Conservation (phyloP, 2,113 vertebrate species). For the Galbula dea region DNA sequence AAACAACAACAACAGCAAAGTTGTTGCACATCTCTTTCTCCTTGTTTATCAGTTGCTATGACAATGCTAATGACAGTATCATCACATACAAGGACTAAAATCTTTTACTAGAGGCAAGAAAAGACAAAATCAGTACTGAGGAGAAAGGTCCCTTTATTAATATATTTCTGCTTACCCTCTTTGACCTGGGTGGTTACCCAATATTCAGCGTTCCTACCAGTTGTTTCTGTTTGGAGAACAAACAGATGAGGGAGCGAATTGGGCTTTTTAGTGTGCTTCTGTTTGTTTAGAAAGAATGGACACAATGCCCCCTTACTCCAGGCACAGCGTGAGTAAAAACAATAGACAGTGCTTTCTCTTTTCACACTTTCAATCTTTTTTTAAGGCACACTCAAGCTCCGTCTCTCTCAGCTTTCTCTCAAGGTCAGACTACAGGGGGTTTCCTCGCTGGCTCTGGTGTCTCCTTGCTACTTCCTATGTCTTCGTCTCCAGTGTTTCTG, state of each 20-base stretch:
- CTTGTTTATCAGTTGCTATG: constrained; percentile 54
- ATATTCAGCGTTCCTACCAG: not conserved
- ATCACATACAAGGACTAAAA: not conserved
- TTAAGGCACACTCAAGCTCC: not conserved
- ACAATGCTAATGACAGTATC: constrained; percentile 44
- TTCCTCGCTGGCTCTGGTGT: not conserved
- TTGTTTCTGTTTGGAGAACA: constrained; percentile 24
- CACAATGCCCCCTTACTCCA: not conserved
- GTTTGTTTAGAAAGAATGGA: constrained; percentile 35
- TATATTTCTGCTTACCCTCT: not conserved
- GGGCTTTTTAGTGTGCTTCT: not conserved
- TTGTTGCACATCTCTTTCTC: constrained; percentile 27
- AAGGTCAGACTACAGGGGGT: not conserved
- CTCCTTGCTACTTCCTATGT: not conserved
- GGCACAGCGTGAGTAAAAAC: not conserved
- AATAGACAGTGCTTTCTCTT: constrained; percentile 4
- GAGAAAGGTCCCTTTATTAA: not conserved
- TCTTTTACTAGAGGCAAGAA: not conserved
- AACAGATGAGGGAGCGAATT: not conserved
- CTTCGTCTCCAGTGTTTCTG: constrained; percentile 39
- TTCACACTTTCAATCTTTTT: not conserved
- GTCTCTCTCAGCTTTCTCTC: not conserved
- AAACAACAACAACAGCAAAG: not conserved
- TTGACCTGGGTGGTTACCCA: not conserved
- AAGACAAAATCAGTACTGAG: not conserved